Evolutionary conservation across 2,888 invertebrate genomes (phyloP).

Genomic region (Meta bourneti): DNA sequence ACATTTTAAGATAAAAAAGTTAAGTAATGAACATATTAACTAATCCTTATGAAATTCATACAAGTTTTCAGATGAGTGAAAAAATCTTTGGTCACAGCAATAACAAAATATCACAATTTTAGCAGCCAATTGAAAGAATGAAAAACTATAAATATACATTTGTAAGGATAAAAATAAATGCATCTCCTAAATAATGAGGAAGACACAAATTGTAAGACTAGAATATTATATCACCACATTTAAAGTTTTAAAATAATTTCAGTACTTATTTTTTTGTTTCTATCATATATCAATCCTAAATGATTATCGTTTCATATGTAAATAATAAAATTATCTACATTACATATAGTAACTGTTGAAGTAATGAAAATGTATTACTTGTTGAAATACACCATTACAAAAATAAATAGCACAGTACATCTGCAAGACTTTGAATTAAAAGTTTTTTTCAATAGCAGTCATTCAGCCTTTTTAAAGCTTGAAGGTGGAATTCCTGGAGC

Average conservation of each 20-base stretch:
- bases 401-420: slow-evolving; percentile 63
- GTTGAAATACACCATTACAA: slow-evolving; percentile 46
- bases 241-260: background rate
- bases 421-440: slow-evolving; percentile 61
- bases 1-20: too few species aligned
- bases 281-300: background rate
- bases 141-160: slow-evolving; percentile 8
- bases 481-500: slow-evolving; percentile 3
- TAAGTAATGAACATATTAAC: too few species aligned
- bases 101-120: slow-evolving; percentile 30
- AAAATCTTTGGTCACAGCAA: background rate
- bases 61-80: too few species aligned
- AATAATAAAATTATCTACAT: slow-evolving; percentile 29
- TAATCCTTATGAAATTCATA: too few species aligned
- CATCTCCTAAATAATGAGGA: slow-evolving; percentile 6
- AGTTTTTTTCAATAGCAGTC: slow-evolving; percentile 36
- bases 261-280: background rate
- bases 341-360: slow-evolving; percentile 12
- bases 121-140: background rate
- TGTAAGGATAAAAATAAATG: slow-evolving; percentile 36
- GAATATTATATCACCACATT: slow-evolving; percentile 19
- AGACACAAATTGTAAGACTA: slow-evolving; percentile 26
- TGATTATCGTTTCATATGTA: background rate
- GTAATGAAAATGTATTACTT: slow-evolving; percentile 18
- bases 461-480: slow-evolving; percentile 47